A percentile compares a stretch with the other conserved stretches of the same genome.
phyloP scores from a whole-genome alignment of 2,113 vertebrate species.

The Rhinopomastus cyanomelas region DNA sequence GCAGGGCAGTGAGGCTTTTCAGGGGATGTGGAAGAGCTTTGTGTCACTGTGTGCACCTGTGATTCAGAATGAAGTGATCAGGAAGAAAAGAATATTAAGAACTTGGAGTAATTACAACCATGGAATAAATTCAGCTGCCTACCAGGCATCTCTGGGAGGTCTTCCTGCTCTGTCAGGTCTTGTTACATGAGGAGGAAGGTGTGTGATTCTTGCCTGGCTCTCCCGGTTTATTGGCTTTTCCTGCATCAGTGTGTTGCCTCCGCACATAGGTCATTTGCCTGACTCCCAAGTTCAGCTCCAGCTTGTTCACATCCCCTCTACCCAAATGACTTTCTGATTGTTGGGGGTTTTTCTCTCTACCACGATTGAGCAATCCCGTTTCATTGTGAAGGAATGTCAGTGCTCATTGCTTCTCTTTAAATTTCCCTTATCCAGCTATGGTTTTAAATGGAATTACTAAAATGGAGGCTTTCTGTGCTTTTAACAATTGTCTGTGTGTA shows the following conservation, averaged over 20 bases:
- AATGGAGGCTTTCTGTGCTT: neutral
- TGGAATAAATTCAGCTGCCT: neutral
- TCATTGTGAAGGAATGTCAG: neutral
- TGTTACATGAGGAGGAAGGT: neutral
- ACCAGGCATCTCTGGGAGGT: neutral
- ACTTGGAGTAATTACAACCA: neutral
- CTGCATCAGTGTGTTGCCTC: neutral
- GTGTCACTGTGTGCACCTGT: neutral
- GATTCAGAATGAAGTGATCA: conserved; percentile 1
- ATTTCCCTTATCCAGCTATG: neutral
- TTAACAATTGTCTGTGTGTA: neutral
- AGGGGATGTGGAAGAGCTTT: neutral
- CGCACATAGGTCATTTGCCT: neutral
- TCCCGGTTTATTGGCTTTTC: conserved; percentile 2
- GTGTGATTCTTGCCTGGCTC: neutral
- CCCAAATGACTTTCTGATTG: neutral
- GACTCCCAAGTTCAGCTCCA: neutral
- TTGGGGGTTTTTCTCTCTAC: neutral
- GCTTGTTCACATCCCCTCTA: neutral
- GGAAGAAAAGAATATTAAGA: neutral
- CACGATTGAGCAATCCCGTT: neutral
- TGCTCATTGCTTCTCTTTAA: neutral
- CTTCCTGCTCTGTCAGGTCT: neutral
- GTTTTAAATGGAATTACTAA: neutral
- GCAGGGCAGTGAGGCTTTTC: neutral